Conservation (phyloP, 2,113 vertebrate genomes). For the Tapirus terrestris region DNA sequence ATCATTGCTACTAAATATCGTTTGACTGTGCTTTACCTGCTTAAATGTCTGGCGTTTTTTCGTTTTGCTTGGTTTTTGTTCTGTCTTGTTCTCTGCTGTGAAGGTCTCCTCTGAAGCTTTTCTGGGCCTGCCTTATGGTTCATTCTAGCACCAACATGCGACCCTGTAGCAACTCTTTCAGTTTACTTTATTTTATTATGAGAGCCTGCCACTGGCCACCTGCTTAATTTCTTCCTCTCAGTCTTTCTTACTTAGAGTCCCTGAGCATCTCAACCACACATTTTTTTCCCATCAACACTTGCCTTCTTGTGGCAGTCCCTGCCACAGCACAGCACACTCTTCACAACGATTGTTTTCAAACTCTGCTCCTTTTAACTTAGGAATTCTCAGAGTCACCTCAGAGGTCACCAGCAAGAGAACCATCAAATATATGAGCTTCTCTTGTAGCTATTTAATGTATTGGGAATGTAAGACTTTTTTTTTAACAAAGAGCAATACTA, state of each 20-base stretch:
- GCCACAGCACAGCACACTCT: background rate
- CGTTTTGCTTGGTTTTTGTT: background rate
- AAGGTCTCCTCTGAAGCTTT: background rate
- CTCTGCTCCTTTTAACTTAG: background rate
- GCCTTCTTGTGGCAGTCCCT: background rate
- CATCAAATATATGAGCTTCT: background rate
- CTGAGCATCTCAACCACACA: background rate
- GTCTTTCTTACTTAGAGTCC: background rate
- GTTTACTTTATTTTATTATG: background rate
- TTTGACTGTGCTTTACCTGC: background rate
- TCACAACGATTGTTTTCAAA: background rate
- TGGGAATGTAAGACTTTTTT: background rate
- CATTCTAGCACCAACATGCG: background rate
- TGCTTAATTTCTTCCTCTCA: background rate
- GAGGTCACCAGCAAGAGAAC: background rate
- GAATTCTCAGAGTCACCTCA: background rate
- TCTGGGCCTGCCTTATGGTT: accelerated
- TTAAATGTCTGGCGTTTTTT: background rate
- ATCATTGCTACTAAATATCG: background rate
- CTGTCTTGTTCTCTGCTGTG: background rate
- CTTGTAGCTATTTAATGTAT: background rate
- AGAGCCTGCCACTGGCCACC: background rate
- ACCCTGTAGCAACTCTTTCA: accelerated
- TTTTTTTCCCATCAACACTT: background rate
- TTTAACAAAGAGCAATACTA: background rate